Evolutionary conservation across 2,113 vertebrate species (phyloP), one percentile per base, ranked within the genome.

Genomic region (Bubalus kerabau): DNA sequence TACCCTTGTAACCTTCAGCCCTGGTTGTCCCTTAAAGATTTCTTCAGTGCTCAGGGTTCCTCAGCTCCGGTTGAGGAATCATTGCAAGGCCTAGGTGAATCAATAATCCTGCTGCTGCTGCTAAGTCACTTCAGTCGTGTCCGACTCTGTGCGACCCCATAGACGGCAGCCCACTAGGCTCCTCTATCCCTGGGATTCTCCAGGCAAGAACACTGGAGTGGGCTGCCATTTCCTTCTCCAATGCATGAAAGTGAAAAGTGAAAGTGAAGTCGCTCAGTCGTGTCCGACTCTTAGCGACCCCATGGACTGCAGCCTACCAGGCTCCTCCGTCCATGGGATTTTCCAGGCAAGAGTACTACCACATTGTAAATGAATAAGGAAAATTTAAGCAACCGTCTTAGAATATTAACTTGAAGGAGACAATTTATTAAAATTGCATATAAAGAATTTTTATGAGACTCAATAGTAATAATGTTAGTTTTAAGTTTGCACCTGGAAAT

Each of bases 401-500:
- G 43, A 93, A 92, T 83, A 78, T 88, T 85, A 94, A 94, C 19
- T 95, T 82, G 15, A 91, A 91, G 62, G 85, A 80, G 76, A 52
- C 3, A 85, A 9, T 86, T 89, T 94, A 48, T 96, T 94, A 88
- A 94, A 96, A 82, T 92, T 90, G 11, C 23, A 56, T 50, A 24
- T 56, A 60, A 93, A 50, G 26, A 43, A 23, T 84, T 93, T 96
- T 84, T 81, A 88, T 94, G 67, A 96, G 57, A 50, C 54, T 85
- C 36, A 48, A 13, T 88, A 40, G 46, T 82, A 76, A 92, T 88
- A 93, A 56, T 89, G 50, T 91, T 90, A 64, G 30, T 67, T 94
- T 96, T 88, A 94, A 40, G 12, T 95, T 91, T 96, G 43, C 16
- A 85, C 5, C 64, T 96, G 40, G n/a, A 87, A 97, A 86, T 91